Base-by-base conservation (phyloP, 2,888 invertebrate genomes). In the Bugulina stolonifera region DNA sequence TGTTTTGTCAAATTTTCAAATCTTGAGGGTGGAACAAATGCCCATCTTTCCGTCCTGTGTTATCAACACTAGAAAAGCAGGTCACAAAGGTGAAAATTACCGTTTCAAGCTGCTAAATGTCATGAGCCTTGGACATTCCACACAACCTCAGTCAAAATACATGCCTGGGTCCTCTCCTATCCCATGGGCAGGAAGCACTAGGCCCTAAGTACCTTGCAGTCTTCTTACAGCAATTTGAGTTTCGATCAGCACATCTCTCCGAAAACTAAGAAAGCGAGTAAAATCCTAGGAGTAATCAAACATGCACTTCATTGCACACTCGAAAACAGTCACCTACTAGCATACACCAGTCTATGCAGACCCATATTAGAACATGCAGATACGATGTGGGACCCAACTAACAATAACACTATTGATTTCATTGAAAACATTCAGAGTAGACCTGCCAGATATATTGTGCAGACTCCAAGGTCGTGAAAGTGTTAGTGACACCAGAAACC, bases 271-370 rank as follows among this genome's bases (percentile, higher is more conserved):
- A 57, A 57, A 57, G 57, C 57, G 10, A 57, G 57, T 27, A 57
- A 57, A 18, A 57, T 27, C 57, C 10, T 57, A 27, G 27, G 57
- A 5, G 27, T 23, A 18, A 57, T 57, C 10, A 57, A 57, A 25
- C n/a, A 57, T 57, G n/a, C 23, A 27, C 57, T 57, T 23, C 23
- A 27, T 23, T 22, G 14, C n/a, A 23, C 57, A 23, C 27, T 23
- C 10, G n/a, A 57, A 57, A 5, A 57, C 57, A 57, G 57, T 57
- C 57, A n/a, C 23, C 57, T 57, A 14, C 57, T 57, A 14, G 57
- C 57, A 57, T 57, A 57, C 57, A 57, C 25, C 23, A 57, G 57
- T 57, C n/a, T 25, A 57, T 57, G 57, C n/a, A 57, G 23, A 57
- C 57, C 57, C 57, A 57, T 57, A 5, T 57, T 43, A 18, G 43